These are phyloP conservation scores for Ceratina japonica DNA, from an alignment of 1,140 invertebrate genomes.

Conservation along the genomic window DNA sequence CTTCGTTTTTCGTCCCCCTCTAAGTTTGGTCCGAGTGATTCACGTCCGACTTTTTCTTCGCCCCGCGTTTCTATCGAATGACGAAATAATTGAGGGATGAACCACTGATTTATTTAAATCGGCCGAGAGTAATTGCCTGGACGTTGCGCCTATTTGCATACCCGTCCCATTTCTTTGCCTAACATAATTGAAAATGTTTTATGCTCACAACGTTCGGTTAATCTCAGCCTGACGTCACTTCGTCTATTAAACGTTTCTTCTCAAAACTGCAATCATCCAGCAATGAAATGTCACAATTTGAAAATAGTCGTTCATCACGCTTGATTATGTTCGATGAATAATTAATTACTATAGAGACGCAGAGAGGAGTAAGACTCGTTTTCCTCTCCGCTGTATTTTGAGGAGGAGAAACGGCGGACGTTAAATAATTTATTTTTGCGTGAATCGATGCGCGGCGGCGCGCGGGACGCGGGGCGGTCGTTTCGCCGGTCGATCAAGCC, in stretches of 20 bases:
- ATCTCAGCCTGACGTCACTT: too few species aligned
- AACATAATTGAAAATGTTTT: not conserved
- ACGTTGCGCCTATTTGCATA: not conserved
- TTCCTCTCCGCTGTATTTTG: too few species aligned
- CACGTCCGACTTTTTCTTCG: slow-evolving; percentile 39
- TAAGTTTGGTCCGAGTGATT: slow-evolving; percentile 41
- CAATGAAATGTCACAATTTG: slow-evolving; percentile 1
- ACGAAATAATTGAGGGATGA: slow-evolving; percentile 35
- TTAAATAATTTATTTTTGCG: slow-evolving; percentile 46
- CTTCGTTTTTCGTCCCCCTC: slow-evolving; percentile 13
- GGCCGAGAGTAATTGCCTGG: not conserved
- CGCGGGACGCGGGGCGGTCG: slow-evolving; percentile 57
- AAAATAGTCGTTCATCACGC: not conserved
- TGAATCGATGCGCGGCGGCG: slow-evolving; percentile 57
- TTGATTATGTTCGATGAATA: too few species aligned
- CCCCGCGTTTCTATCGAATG: slow-evolving; percentile 16
- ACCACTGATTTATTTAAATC: slow-evolving; percentile 30
- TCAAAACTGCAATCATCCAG: not conserved
- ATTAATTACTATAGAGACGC: too few species aligned
- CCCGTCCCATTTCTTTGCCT: not conserved
- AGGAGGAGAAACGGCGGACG: not conserved
- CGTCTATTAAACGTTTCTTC: too few species aligned
- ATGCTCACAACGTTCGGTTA: not conserved
- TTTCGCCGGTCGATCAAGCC: slow-evolving; percentile 52
- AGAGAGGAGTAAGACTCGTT: too few species aligned